These are phyloP conservation scores for Vannuccia rotundouncinata DNA, from an alignment of 2,888 invertebrate species.

Conservation along the genomic window DNA sequence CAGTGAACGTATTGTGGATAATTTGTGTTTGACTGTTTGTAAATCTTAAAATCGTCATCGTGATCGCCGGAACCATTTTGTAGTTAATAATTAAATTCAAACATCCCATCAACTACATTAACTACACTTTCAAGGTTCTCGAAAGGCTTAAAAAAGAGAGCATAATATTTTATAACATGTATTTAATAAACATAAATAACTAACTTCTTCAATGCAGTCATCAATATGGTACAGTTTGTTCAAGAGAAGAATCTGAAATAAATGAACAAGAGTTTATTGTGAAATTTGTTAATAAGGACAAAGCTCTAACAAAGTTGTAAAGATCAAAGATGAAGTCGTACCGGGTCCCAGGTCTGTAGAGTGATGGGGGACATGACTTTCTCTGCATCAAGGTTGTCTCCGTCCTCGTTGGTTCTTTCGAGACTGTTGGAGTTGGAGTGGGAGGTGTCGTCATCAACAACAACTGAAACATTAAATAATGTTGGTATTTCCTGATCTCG, in stretches of 20 bases:
- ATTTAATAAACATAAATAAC: not conserved
- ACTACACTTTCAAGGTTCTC: too few species aligned
- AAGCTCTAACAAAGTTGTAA: too few species aligned
- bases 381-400: not conserved
- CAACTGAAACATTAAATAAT: too few species aligned
- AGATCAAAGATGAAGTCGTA: not conserved
- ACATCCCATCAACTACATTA: too few species aligned
- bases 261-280: not conserved
- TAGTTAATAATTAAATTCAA: too few species aligned
- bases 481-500: too few species aligned
- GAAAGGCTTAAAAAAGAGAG: too few species aligned
- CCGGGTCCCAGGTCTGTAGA: conserved; percentile 12
- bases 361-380: not conserved
- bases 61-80: too few species aligned
- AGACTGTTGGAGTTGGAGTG: not conserved
- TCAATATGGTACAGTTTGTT: not conserved
- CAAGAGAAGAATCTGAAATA: not conserved
- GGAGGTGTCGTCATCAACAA: not conserved
- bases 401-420: not conserved
- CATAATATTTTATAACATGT: too few species aligned
- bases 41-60: too few species aligned
- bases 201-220: not conserved
- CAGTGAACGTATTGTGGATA: too few species aligned
- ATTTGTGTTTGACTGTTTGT: too few species aligned
- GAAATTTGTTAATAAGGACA: not conserved